Base-by-base conservation (phyloP, 2,113 vertebrate species). In the Irena cyanogastra region DNA sequence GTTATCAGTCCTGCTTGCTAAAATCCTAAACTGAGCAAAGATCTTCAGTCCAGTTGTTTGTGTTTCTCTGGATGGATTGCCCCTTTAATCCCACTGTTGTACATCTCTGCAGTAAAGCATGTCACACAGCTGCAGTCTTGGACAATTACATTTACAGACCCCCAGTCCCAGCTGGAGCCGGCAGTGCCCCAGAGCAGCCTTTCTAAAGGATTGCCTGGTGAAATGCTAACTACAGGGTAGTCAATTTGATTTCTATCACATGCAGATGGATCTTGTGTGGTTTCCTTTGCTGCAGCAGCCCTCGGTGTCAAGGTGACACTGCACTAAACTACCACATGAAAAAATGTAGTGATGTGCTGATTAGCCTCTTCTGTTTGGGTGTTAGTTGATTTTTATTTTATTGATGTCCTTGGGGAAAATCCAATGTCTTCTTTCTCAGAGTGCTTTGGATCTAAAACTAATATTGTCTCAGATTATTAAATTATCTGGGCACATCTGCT, bases 301-400 rank as follows among this genome's bases (percentile, higher is more conserved):
- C 23, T 84, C 65, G 24, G 27, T 88, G 78, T 91, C 93, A 95
- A 91, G 94, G 90, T 95, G 91, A 95, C 91, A 85, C 56, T 68
- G 72, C 24, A 76, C 69, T n/a, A 56, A 56, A 75, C 49, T 53
- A 59, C 60, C 63, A 47, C 49, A 63, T 45, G 31, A 93, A 69
- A 68, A 56, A 37, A 45, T 4, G 37, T 22, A 28, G 7, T 39
- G 42, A 18, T 83, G 54, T 54, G 53, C 37, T 92, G 53, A 61
- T 88, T 65, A 65, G 63, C 15, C 28, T 76, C 14, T 49, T 92
- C 56, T 53, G 0, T 81, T 61, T 80, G 47, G 22, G 42, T 70
- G 13, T 77, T 61, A 45, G 49, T 60, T 94, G 50, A 52, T 81
- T 78, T 81, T 83, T 52, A 21, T 15, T 94, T 89, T 84, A 69